Evolutionary conservation across 1,140 invertebrate species (phyloP).

Genomic region (Drosophila ohnishii): DNA sequence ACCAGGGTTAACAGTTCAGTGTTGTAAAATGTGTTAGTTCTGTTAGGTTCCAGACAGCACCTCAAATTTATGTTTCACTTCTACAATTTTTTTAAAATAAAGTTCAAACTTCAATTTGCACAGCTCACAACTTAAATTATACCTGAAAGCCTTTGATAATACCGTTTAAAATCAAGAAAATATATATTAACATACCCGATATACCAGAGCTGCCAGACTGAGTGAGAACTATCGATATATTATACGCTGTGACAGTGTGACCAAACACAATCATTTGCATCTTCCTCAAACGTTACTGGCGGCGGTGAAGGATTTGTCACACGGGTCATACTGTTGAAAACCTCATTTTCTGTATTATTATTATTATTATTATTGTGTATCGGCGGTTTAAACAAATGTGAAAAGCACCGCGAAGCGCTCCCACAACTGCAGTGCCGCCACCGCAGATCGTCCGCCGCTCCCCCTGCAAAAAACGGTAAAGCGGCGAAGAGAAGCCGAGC

Average conservation of each 20-base stretch:
- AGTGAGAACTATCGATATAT: too few relatives aligned
- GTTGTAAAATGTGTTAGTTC: background rate
- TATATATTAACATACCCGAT: background rate
- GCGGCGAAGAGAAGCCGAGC: constrained; percentile 11
- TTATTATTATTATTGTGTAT: constrained; percentile 10
- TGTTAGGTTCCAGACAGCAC: background rate
- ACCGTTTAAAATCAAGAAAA: background rate
- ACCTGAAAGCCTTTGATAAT: too few relatives aligned
- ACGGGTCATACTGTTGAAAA: constrained; percentile 19
- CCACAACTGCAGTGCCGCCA: constrained; percentile 13
- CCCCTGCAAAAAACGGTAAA: constrained; percentile 2
- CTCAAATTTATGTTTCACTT: too few relatives aligned
- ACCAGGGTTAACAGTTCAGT: background rate
- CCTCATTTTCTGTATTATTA: constrained; percentile 15
- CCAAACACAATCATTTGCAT: background rate
- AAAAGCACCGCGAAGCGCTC: constrained; percentile 28
- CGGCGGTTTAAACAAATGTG: constrained; percentile 41
- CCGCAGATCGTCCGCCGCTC: constrained; percentile 6
- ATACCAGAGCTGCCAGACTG: background rate
- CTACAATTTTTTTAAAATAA: too few relatives aligned
- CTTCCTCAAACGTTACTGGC: background rate
- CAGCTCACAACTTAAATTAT: background rate
- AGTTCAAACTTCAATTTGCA: too few relatives aligned
- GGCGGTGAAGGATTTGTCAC: constrained; percentile 1
- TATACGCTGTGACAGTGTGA: background rate